These are phyloP conservation scores for Gadopsis bispinosus DNA, from an alignment of 2,797 vertebrate genomes.

Conservation along the genomic window DNA sequence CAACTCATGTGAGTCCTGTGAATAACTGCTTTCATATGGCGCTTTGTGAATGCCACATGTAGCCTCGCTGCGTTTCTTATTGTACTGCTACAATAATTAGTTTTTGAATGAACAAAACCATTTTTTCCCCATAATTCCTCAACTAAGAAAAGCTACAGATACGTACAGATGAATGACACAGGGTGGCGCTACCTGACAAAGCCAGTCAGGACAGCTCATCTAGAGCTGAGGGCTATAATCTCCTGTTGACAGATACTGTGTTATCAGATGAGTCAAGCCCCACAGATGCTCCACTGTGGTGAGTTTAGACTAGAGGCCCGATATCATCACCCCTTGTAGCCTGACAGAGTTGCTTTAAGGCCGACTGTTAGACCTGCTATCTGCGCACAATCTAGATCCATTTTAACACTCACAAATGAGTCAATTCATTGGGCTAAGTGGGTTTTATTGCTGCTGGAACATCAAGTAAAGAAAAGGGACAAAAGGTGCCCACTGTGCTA, in stretches of 20 bases:
- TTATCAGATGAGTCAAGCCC: constrained; percentile 64
- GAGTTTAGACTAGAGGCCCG: constrained; percentile 41
- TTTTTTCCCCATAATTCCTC: not conserved
- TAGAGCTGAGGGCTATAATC: constrained; percentile 58
- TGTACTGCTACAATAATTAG: not conserved
- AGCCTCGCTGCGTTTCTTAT: constrained; percentile 4
- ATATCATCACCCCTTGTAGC: constrained; percentile 43
- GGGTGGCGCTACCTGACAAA: constrained; percentile 23
- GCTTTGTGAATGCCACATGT: constrained; percentile 15
- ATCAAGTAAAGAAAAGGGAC: constrained; percentile 4
- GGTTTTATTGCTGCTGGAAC: constrained; percentile 28
- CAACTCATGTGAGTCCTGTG: constrained; percentile 20
- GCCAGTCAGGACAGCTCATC: not conserved
- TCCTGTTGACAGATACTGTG: constrained; percentile 62
- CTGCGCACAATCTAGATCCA: constrained; percentile 38
- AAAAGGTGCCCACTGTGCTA: not conserved
- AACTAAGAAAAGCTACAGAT: not conserved
- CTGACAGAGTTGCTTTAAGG: constrained; percentile 39
- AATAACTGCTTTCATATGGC: constrained; percentile 33
- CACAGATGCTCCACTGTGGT: constrained; percentile 31
- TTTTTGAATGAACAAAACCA: not conserved
- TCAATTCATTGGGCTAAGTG: constrained; percentile 41
- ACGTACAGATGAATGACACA: constrained; percentile 8
- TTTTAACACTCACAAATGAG: constrained; percentile 52
- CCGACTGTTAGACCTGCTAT: constrained; percentile 36